Evolutionary conservation across 1,140 invertebrate genomes (phyloP).

Genomic region (Glossosoma conforme): DNA sequence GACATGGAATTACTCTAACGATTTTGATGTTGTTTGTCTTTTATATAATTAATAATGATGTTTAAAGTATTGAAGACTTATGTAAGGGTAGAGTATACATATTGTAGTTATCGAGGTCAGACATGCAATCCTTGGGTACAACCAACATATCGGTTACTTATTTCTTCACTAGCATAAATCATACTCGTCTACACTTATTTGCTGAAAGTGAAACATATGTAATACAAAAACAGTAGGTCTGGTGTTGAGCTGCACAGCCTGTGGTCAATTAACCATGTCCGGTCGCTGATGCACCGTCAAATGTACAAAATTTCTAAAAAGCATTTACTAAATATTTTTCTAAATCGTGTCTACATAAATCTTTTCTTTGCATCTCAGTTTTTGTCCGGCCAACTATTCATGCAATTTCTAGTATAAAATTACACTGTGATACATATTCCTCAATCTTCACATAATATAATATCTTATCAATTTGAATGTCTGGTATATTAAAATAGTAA

Average conservation of each 20-base stretch:
- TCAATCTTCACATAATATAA: neutral
- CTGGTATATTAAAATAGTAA: slow-evolving; percentile 3
- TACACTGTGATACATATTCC: slow-evolving; percentile 14
- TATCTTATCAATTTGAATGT: neutral
- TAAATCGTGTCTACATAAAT: slow-evolving; percentile 14
- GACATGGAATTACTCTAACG: slow-evolving; percentile 1
- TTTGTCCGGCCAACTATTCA: slow-evolving; percentile 20
- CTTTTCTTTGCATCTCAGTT: slow-evolving; percentile 10
- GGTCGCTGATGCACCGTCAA: slow-evolving; percentile 11
- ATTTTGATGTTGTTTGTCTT: slow-evolving; percentile 10
- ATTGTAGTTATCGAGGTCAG: slow-evolving; percentile 14
- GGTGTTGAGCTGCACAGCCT: slow-evolving; percentile 9
- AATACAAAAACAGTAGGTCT: neutral
- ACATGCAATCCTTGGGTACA: slow-evolving; percentile 23
- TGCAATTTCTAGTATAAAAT: slow-evolving; percentile 12
- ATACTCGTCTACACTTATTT: slow-evolving; percentile 9
- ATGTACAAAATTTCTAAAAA: slow-evolving; percentile 24
- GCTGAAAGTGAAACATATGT: neutral
- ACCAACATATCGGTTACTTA: slow-evolving; percentile 27
- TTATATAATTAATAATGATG: slow-evolving; percentile 1
- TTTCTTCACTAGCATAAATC: slow-evolving; percentile 15
- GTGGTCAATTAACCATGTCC: slow-evolving; percentile 15
- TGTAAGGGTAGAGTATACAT: slow-evolving; percentile 17
- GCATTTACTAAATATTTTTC: slow-evolving; percentile 24
- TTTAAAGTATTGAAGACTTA: neutral